Conservation (phyloP, 2,888 invertebrate species). For the Buathra laborator region DNA sequence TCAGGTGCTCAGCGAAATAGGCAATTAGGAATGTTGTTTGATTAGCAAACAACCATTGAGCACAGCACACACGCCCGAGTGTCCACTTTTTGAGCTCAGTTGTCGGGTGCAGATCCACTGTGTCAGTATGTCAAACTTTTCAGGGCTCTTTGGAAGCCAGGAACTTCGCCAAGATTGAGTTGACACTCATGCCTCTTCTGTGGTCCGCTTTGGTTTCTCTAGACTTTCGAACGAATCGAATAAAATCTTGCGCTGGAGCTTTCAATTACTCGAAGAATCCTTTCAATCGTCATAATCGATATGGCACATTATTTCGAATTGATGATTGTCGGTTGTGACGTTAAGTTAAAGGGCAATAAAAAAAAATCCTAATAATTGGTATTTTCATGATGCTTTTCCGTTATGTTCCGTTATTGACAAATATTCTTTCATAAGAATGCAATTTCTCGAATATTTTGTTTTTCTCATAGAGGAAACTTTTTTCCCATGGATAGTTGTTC, state of each 20-base stretch:
- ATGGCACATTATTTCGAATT: neutral
- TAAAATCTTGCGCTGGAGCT: neutral
- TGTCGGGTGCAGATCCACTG: neutral
- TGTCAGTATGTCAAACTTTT: constrained; percentile 3
- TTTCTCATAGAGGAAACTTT: no score
- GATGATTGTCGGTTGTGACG: no score
- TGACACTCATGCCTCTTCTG: neutral
- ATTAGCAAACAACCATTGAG: constrained; percentile 70
- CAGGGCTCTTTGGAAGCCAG: constrained; percentile 17
- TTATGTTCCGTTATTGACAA: no score
- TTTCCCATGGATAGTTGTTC: no score
- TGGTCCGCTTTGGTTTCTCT: neutral
- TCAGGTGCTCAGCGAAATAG: constrained; percentile 56
- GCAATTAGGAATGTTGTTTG: constrained; percentile 72
- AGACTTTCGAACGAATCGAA: neutral
- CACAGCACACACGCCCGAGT: constrained; percentile 50
- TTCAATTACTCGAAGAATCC: neutral
- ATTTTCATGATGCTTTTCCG: no score
- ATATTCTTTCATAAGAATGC: no score
- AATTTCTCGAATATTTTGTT: no score
- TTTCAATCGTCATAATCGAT: neutral
- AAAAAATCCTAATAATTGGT: no score
- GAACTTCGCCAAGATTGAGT: constrained; percentile 15
- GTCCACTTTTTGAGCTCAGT: constrained; percentile 17
- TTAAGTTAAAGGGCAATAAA: no score